Base-by-base conservation (phyloP, 2,888 invertebrate species). In the Dolomedes plantarius region DNA sequence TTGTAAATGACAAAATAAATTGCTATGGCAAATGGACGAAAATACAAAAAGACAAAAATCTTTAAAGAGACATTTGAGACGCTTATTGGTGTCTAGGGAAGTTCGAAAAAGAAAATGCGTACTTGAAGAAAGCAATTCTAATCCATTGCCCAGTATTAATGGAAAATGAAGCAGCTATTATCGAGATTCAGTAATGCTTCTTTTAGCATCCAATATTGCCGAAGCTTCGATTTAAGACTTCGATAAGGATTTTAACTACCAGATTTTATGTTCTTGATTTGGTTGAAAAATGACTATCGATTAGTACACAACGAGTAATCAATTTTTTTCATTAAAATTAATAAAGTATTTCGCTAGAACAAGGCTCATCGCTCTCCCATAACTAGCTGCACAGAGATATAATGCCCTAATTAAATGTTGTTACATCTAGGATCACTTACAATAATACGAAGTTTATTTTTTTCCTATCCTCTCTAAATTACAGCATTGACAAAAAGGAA, bases 81-180 rank as follows among this genome's bases (percentile, higher is more conserved):
- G 16, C 16, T 46, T 46, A 46, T 46, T 46, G n/a, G 46, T 46
- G 46, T 46, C 46, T 46, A 16, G 46, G 46, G 46, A 46, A 7
- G 9, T 2, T 13, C 13, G 46, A 16, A 16, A 16, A 46, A 46
- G n/a, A 16, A 46, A 46, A 5, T 46, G 46, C 46, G 13, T 16
- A 16, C 7, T 46, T 46, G 46, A 13, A 13, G 46, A 46, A 46
- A 46, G 46, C 46, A 46, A 46, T 46, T 46, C 46, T 13, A 46
- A 46, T 46, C 46, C 46, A 46, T 46, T 46, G 46, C n/a, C 2
- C 2, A 16, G 46, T 46, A 46, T 46, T 46, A 46, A 46, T 46
- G 46, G 46, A 46, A 46, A 46, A 46, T 46, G 46, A 46, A 46
- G n/a, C 46, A 16, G 46, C 46, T 46, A 46, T 46, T 46, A 46